Conservation (phyloP, 2,113 vertebrate genomes). For the Rousettus leschenaultii region DNA sequence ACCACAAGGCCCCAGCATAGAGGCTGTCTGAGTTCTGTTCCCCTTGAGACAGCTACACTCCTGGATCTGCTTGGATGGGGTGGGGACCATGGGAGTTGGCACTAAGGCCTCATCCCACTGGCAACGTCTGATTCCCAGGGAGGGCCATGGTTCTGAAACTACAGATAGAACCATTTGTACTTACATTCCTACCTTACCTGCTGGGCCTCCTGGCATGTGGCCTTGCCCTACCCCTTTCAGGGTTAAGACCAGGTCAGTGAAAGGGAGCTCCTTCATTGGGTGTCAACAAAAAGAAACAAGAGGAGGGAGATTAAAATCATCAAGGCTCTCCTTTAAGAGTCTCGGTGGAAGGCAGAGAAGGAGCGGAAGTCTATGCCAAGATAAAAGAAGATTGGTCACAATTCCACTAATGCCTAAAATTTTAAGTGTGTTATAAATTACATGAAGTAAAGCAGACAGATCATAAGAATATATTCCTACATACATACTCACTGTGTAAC, state of each 20-base stretch:
- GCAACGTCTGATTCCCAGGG: background rate
- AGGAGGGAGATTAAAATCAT: background rate
- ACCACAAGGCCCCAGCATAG: too few relatives aligned
- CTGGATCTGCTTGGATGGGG: background rate
- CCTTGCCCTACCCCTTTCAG: background rate
- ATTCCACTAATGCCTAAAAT: background rate
- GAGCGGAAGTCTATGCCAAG: background rate
- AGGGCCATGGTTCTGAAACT: background rate
- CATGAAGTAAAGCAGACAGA: background rate
- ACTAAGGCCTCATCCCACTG: background rate
- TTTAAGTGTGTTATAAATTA: background rate
- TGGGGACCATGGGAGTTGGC: background rate
- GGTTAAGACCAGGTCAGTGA: background rate
- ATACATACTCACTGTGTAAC: background rate
- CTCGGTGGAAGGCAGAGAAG: background rate
- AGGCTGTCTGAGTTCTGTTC: background rate
- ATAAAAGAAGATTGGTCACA: background rate
- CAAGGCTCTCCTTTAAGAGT: background rate
- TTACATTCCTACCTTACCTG: background rate
- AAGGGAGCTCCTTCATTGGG: background rate
- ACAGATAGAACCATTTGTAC: background rate
- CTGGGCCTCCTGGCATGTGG: background rate
- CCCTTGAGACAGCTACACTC: background rate
- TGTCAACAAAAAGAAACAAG: background rate
- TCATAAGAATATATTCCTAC: background rate